These are phyloP conservation scores for Umimayanthus kanabou DNA, from an alignment of 92 coral and sea anemone species.

Conservation along the genomic window DNA sequence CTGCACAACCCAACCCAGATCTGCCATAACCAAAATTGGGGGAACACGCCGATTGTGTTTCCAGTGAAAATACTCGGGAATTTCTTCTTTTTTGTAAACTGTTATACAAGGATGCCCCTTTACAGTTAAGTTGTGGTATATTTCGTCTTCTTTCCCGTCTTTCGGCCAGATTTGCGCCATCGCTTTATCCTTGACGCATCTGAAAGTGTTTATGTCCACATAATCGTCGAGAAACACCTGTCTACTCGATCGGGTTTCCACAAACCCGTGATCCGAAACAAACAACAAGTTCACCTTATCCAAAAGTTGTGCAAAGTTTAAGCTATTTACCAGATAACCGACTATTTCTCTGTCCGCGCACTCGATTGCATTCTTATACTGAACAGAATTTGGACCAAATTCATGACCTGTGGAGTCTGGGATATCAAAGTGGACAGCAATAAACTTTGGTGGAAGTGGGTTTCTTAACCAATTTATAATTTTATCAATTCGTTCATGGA, in stretches of 20 bases:
- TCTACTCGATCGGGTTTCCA: slow-evolving; percentile 64
- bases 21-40: slow-evolving; percentile 40
- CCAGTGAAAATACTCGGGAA: slow-evolving; percentile 48
- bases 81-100: slow-evolving; percentile 45
- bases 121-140: slow-evolving; percentile 45
- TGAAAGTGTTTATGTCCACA: slow-evolving; percentile 52
- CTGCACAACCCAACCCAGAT: slow-evolving; percentile 54
- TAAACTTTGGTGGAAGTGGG: slow-evolving; percentile 72
- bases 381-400: slow-evolving; percentile 59
- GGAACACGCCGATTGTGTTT: slow-evolving; percentile 46
- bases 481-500: slow-evolving; percentile 65
- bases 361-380: slow-evolving; percentile 63
- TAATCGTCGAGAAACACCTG: slow-evolving; percentile 71
- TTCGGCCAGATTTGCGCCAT: slow-evolving; percentile 78
- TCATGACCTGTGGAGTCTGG: slow-evolving; percentile 81
- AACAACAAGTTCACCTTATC: slow-evolving; percentile 78
- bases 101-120: slow-evolving; percentile 42
- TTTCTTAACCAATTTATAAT: slow-evolving; percentile 68
- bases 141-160: slow-evolving; percentile 39
- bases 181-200: slow-evolving; percentile 57
- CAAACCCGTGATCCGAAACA: slow-evolving; percentile 93
- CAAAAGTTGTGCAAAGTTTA: slow-evolving; percentile 62
- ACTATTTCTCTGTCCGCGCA: slow-evolving; percentile 75
- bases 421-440: slow-evolving; percentile 65
- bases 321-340: slow-evolving; percentile 77